Base-by-base conservation (phyloP, 2,113 vertebrate species). In the Antechinus stuartii region DNA sequence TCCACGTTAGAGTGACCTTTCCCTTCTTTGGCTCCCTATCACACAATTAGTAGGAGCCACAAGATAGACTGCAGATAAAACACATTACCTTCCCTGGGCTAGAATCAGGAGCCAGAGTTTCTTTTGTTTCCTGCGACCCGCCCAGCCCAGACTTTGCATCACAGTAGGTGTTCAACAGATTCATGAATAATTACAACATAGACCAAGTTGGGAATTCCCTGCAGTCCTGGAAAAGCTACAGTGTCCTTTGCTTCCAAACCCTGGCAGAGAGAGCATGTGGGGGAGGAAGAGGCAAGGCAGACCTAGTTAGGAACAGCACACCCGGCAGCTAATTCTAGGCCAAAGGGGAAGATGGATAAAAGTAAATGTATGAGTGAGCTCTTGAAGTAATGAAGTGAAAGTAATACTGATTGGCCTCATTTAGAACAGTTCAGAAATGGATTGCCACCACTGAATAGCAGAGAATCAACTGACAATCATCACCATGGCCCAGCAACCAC, bases 331-430 rank as follows among this genome's bases (percentile, higher is more conserved):
- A 97, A 97, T 98, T 97, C 98, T 96, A 97, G 96, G 97, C 97
- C 98, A 98, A 96, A 98, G 97, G 93, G 97, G 97, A 98, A 95
- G 95, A 95, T 96, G 96, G 96, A 97, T 97, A 96, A 96, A 97
- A 98, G 97, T 96, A 97, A 97, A 98, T 96, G 95, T 97, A 97
- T 94, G 96, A 98, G 96, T 97, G 98, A 97, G 97, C 97, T 98
- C 98, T 98, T 96, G 97, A 98, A 98, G 97, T 98, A 97, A 98
- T 97, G 97, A 98, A 97, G 98, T 94, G 98, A 98, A 98, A 98
- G 98, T 97, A 95, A 98, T 96, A 98, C 96, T 97, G 98, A 98
- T 96, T 98, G 97, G 98, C 97, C 97, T 98, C 98, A 97, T 98
- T 98, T 97, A 94, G 95, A 93, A 97, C 96, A 96, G 98, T 96